These are phyloP conservation scores for Hippocampus barbouri DNA, from an alignment of 2,113 vertebrate species.

Conservation along the genomic window DNA sequence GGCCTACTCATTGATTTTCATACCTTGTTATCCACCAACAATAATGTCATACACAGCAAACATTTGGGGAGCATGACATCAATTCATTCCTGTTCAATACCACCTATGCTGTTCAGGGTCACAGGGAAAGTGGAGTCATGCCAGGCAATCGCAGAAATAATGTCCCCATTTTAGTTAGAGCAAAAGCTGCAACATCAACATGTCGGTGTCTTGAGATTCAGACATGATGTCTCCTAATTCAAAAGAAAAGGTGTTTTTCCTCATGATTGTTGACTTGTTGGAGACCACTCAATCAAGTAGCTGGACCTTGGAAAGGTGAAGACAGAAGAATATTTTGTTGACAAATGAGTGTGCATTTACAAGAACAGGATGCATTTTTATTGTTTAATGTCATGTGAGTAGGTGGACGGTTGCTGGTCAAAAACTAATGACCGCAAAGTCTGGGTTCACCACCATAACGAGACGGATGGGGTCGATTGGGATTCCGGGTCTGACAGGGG, in stretches of 20 bases:
- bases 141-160: neutral
- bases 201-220: constrained; percentile 31
- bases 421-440: too few relatives aligned
- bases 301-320: constrained; percentile 3
- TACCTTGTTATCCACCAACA: constrained; percentile 13
- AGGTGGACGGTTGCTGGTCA: too few relatives aligned
- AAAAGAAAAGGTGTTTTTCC: neutral
- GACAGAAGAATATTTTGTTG: neutral
- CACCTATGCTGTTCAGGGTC: neutral
- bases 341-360: neutral
- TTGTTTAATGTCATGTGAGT: neutral
- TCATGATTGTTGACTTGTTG: neutral
- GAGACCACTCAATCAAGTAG: constrained; percentile 3
- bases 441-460: too few relatives aligned
- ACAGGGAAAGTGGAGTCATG: neutral
- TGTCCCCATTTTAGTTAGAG: neutral
- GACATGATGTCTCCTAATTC: constrained; percentile 11
- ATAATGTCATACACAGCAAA: constrained; percentile 22
- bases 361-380: neutral
- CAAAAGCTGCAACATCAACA: neutral
- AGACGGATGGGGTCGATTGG: too few relatives aligned
- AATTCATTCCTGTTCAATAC: neutral
- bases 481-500: too few relatives aligned
- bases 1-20: constrained; percentile 22
- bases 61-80: neutral